phyloP scores from a whole-genome alignment of 2,888 invertebrate species.

The Tinea pellionella region DNA sequence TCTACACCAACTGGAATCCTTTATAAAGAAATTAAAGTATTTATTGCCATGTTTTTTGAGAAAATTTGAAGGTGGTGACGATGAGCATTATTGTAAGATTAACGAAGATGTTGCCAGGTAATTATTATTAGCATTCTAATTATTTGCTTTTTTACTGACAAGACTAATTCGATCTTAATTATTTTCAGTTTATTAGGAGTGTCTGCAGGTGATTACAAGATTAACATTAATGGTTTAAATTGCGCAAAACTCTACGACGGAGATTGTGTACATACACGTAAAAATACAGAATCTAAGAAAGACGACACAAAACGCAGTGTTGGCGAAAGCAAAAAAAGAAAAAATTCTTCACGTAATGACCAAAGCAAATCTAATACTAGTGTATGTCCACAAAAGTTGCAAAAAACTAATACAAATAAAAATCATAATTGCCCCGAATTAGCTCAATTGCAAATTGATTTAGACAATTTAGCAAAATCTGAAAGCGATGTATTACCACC shows the following conservation, averaged over 20 bases:
- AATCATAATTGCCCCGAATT: neutral
- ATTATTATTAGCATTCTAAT: neutral
- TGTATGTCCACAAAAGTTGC: neutral
- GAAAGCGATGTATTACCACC: neutral
- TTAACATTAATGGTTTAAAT: neutral
- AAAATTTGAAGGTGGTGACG: slow-evolving; percentile 28
- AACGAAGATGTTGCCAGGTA: slow-evolving; percentile 53
- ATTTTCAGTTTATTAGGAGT: neutral
- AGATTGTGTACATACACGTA: neutral
- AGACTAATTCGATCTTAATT: no score
- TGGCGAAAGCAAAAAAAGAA: neutral
- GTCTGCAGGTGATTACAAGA: neutral
- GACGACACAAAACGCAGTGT: neutral
- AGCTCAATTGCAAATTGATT: neutral
- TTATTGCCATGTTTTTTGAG: slow-evolving; percentile 47
- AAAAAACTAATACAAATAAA: neutral
- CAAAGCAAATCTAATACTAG: neutral
- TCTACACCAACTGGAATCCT: slow-evolving; percentile 47
- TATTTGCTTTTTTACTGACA: no score
- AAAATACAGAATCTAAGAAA: neutral
- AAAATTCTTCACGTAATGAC: neutral
- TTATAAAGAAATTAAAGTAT: slow-evolving; percentile 44
- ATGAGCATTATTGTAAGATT: slow-evolving; percentile 38
- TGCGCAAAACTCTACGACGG: neutral
- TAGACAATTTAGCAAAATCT: neutral